Base-by-base conservation (phyloP, 2,888 invertebrate species). In the Dendrolimus houi region DNA sequence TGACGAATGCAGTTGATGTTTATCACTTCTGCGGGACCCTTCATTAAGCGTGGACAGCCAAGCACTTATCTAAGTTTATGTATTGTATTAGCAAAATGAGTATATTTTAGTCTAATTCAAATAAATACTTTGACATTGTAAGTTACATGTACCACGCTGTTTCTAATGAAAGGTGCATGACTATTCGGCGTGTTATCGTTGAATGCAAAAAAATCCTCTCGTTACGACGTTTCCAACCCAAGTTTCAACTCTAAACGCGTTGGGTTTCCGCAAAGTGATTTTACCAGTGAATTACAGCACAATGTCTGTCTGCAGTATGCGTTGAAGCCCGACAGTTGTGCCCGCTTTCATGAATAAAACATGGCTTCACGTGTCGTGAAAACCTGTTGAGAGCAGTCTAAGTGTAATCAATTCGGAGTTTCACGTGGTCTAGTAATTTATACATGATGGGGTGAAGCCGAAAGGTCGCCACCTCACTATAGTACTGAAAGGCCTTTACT, bases 261-360 rank as follows among this genome's bases (percentile, higher is more conserved):
- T 12, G 47, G 47, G 47, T 47, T 47, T 7, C 47, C 47, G 8
- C 47, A 47, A 52, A 55, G 52, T 58, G 13, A 14, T 56, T 53
- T 8, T 41, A 56, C 54, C 52, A 54, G 40, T 41, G 47, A 47
- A 29, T 59, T 40, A 55, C 29, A 57, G 54, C 54, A 56, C 55
- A 42, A 47, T 40, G 55, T 54, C 56, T 63, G 62, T 64, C 64
- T 59, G 64, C 58, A 61, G 57, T 47, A 57, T 62, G 58, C 60
- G 62, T 64, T 68, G 59, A 58, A 62, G 56, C 62, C 60, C 60
- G 66, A 64, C 65, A 63, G 62, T 62, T 62, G 59, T 60, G 58
- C 59, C 29, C 58, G 58, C 58, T 59, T 63, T 69, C 67, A 79
- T 80, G 82, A 76, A 80, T 81, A 74, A 79, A 70, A 73, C 72